A percentile compares a stretch with the other conserved stretches of the same genome.
Conservation (phyloP, 2,113 vertebrate species). For the Pedetes capensis region DNA sequence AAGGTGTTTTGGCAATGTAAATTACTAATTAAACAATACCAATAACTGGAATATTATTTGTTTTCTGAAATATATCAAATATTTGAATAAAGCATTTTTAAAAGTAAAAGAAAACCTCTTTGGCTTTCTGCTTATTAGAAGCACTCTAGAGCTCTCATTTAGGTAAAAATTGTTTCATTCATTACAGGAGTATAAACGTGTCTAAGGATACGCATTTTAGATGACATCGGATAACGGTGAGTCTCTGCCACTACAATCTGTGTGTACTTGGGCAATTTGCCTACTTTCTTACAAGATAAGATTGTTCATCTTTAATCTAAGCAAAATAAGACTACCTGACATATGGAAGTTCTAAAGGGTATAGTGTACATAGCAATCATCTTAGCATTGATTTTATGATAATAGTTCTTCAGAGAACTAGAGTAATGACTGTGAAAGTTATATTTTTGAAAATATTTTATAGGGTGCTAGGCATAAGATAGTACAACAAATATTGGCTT, state of each 20-base stretch:
- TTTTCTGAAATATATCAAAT: not conserved
- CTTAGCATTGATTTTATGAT: not conserved
- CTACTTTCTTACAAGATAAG: not conserved
- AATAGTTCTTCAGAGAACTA: not conserved
- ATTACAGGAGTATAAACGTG: not conserved
- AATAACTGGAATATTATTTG: not conserved
- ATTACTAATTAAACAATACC: not conserved
- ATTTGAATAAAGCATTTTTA: not conserved
- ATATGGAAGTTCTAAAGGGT: not conserved
- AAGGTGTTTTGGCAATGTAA: not conserved
- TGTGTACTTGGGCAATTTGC: not conserved
- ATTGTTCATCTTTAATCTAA: not conserved
- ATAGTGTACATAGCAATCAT: not conserved
- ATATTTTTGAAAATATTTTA: not conserved
- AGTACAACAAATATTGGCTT: not conserved
- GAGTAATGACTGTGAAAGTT: not conserved
- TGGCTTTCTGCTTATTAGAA: not conserved
- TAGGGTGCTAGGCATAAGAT: accelerated
- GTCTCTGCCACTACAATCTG: not conserved
- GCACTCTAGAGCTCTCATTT: not conserved
- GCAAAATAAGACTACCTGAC: not conserved
- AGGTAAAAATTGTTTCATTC: not conserved
- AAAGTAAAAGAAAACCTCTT: not conserved
- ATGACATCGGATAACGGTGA: not conserved
- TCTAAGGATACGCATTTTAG: not conserved